Conservation (phyloP, 2,797 vertebrate species). For the Diceros bicornis region DNA sequence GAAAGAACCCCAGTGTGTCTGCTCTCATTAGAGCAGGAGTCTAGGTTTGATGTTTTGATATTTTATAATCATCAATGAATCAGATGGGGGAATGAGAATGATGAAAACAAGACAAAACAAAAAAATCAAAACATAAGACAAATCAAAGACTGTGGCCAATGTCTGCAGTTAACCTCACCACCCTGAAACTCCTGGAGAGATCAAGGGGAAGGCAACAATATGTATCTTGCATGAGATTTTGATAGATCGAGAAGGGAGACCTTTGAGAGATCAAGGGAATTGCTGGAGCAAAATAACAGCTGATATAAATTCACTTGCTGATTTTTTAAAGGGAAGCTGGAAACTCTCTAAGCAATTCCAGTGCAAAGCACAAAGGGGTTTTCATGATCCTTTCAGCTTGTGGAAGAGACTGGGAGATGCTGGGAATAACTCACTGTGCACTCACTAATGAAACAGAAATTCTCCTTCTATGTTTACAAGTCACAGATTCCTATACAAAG, state of each 20-base stretch:
- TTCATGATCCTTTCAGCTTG: slow-evolving; percentile 17
- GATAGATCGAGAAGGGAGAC: neutral
- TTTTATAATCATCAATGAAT: slow-evolving; percentile 23
- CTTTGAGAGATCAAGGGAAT: slow-evolving; percentile 47
- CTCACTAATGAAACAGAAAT: neutral
- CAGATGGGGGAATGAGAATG: neutral
- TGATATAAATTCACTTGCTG: slow-evolving; percentile 18
- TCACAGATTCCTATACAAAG: neutral
- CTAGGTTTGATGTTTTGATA: neutral
- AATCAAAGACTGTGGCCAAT: slow-evolving; percentile 47
- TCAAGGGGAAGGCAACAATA: neutral
- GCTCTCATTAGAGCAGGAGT: neutral
- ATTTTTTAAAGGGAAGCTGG: slow-evolving; percentile 34
- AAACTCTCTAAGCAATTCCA: neutral
- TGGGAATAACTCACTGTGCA: neutral
- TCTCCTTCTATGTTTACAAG: neutral
- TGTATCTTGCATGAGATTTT: neutral
- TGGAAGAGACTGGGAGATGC: neutral
- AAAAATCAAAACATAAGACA: slow-evolving; percentile 70
- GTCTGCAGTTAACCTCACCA: neutral
- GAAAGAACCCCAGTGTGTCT: neutral
- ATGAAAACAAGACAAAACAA: slow-evolving; percentile 66
- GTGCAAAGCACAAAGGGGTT: neutral
- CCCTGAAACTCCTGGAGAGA: neutral
- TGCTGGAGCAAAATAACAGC: slow-evolving; percentile 64